These are phyloP conservation scores for Hippopotamus amphibius DNA, from an alignment of 2,113 vertebrate genomes.

Conservation along the genomic window DNA sequence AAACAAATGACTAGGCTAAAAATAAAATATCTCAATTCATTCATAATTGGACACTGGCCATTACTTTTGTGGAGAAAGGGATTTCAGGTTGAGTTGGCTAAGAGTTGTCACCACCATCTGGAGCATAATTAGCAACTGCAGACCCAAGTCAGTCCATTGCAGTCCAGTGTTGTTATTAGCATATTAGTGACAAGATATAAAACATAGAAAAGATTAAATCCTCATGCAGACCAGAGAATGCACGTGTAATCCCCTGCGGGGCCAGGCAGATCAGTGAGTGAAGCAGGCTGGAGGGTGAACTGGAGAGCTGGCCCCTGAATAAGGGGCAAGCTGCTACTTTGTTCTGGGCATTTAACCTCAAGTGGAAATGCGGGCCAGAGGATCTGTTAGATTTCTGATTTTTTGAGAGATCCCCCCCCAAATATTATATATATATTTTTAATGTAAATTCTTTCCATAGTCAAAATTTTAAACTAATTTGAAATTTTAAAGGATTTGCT, in stretches of 20 bases:
- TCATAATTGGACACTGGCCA: background rate
- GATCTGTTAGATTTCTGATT: background rate
- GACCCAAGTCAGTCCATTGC: background rate
- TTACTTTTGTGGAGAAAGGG: background rate
- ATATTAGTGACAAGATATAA: background rate
- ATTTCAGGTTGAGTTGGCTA: background rate
- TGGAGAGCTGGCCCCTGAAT: background rate
- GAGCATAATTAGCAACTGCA: background rate
- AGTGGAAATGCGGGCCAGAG: background rate
- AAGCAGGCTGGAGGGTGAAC: background rate
- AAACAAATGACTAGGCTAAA: background rate
- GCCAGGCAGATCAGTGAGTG: background rate
- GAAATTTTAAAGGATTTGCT: background rate
- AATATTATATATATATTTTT: background rate
- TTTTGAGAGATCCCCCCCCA: background rate
- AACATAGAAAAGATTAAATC: background rate
- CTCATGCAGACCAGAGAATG: background rate
- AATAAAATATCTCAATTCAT: slow-evolving; percentile 22
- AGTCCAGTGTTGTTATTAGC: background rate
- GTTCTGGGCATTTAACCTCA: background rate
- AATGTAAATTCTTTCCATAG: background rate
- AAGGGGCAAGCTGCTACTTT: background rate
- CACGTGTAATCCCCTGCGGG: background rate
- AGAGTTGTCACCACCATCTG: background rate
- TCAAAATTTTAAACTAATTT: slow-evolving; percentile 5